Percentiles rank a stretch among this genome's conserved stretches.
Conservation (phyloP, 1,140 invertebrate genomes). For the Saccostrea cuccullata region DNA sequence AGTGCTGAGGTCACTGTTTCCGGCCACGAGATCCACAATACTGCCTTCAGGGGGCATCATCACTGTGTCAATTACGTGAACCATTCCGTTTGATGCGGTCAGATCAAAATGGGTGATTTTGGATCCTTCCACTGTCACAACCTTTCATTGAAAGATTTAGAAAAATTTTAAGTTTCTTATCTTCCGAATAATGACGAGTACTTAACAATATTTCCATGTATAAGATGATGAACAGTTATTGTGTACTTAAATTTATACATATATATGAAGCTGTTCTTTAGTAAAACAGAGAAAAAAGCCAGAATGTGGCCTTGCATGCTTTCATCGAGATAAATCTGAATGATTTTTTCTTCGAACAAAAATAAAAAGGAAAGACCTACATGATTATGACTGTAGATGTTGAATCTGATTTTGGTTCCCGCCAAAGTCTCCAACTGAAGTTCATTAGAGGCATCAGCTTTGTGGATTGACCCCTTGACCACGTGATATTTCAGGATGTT, state of each 20-base stretch:
- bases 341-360: no score
- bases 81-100: slow-evolving; percentile 53
- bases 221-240: no score
- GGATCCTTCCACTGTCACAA: slow-evolving; percentile 58
- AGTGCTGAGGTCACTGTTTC: slow-evolving; percentile 55
- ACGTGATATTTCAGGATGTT: slow-evolving; percentile 86
- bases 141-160: slow-evolving; percentile 11
- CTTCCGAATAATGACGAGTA: no score
- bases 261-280: no score
- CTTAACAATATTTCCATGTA: not conserved
- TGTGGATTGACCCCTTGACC: slow-evolving; percentile 80
- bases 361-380: slow-evolving; percentile 37
- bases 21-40: slow-evolving; percentile 61
- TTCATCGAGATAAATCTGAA: no score
- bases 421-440: slow-evolving; percentile 48
- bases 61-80: slow-evolving; percentile 59
- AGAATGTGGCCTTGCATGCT: no score
- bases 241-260: no score
- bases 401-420: slow-evolving; percentile 56
- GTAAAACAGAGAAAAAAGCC: no score
- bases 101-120: slow-evolving; percentile 56
- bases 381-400: slow-evolving; percentile 56
- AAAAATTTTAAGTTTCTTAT: not conserved
- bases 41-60: slow-evolving; percentile 61
- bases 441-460: slow-evolving; percentile 58